A percentile compares a stretch with the other conserved stretches of the same genome.
phyloP scores from a whole-genome alignment of 2,113 vertebrate genomes.

The Peromyscus californicus region DNA sequence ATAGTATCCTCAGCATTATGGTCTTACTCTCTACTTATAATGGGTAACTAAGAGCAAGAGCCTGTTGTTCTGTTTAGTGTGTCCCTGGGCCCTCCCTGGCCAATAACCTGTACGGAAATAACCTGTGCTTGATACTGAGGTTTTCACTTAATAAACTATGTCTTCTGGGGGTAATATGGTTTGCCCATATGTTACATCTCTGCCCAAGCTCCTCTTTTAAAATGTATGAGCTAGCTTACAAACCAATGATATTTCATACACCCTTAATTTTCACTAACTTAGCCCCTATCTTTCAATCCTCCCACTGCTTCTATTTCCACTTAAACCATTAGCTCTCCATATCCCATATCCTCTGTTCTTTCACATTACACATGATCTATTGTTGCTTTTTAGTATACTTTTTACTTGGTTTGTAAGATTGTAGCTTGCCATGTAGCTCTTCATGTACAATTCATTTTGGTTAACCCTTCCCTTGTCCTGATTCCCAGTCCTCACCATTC shows the following conservation, averaged over 20 bases:
- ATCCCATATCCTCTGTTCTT: not conserved
- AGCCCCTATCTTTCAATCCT: not conserved
- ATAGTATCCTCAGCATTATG: not conserved
- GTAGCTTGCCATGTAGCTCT: not conserved
- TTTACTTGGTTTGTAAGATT: not conserved
- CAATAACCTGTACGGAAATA: not conserved
- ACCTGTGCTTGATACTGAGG: too few species aligned
- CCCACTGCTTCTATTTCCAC: not conserved
- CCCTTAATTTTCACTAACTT: not conserved
- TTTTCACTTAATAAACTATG: not conserved
- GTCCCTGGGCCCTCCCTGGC: too few species aligned
- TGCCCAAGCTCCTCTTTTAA: not conserved
- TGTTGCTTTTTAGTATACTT: not conserved
- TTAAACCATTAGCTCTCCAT: not conserved
- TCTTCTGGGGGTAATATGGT: not conserved
- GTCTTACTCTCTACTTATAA: not conserved
- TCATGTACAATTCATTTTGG: not conserved
- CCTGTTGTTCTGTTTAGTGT: not conserved
- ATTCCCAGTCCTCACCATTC: not conserved
- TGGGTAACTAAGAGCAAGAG: not conserved
- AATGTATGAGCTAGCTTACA: not conserved
- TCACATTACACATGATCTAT: not conserved
- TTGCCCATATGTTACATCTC: not conserved
- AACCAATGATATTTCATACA: not conserved
- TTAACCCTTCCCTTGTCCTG: rapidly evolving